phyloP scores from a whole-genome alignment of 2,888 invertebrate species.

The Cabera pusaria region DNA sequence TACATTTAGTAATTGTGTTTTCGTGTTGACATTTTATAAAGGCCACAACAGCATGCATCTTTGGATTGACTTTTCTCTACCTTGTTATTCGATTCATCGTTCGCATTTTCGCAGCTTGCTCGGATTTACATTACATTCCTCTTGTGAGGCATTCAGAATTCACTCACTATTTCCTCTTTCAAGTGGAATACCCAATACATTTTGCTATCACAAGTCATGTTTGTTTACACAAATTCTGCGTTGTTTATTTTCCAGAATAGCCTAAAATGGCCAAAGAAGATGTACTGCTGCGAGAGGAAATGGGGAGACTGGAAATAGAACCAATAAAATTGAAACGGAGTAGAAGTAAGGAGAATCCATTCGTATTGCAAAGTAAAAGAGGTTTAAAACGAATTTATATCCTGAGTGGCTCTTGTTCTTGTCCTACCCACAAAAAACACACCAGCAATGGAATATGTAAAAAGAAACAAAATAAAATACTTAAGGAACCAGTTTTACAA shows the following conservation, averaged over 20 bases:
- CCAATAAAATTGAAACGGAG: constrained; percentile 54
- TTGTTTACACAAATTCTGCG: too few species aligned
- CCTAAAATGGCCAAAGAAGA: constrained; percentile 72
- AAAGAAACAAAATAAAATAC: constrained; percentile 71
- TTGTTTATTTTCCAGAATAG: constrained; percentile 33
- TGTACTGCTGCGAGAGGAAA: constrained; percentile 73
- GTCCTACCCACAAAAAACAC: constrained; percentile 48
- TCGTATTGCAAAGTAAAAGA: constrained; percentile 33
- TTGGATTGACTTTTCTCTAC: too few species aligned
- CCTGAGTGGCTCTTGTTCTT: constrained; percentile 51
- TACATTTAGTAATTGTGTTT: too few species aligned
- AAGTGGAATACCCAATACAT: too few species aligned
- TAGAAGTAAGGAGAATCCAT: constrained; percentile 60
- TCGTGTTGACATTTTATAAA: too few species aligned
- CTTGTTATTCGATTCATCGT: too few species aligned
- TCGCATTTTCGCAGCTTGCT: too few species aligned
- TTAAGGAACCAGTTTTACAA: constrained; percentile 83
- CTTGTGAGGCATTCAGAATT: too few species aligned
- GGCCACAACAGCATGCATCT: too few species aligned
- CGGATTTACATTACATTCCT: too few species aligned
- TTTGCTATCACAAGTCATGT: too few species aligned
- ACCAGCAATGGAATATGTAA: constrained; percentile 54
- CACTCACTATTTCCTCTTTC: too few species aligned
- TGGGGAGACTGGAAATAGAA: constrained; percentile 83
- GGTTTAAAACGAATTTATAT: constrained; percentile 33